phyloP scores from a whole-genome alignment of 2,888 invertebrate species.

The Xestia sexstrigata region DNA sequence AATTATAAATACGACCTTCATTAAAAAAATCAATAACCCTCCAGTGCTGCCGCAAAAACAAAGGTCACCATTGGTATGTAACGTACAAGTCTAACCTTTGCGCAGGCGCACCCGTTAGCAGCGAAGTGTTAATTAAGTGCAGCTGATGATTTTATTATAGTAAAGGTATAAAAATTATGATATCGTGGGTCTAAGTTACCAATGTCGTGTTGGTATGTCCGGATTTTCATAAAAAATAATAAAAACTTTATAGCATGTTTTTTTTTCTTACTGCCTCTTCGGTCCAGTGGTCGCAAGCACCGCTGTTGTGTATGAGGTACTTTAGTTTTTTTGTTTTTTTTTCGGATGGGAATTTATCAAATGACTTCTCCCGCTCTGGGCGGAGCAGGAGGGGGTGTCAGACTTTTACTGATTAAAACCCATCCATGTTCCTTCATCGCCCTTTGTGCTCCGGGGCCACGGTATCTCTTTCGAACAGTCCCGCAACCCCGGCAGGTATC shows the following conservation, averaged over 20 bases:
- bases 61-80: constrained; percentile 77
- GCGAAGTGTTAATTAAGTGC: constrained; percentile 47
- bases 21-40: constrained; percentile 56
- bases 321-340: no score
- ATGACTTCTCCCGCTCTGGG: no score
- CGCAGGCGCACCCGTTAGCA: constrained; percentile 63
- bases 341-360: no score
- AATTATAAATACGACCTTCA: constrained; percentile 40
- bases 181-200: not conserved
- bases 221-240: not conserved
- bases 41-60: constrained; percentile 65
- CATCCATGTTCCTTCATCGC: no score
- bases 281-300: not conserved
- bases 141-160: constrained; percentile 47
- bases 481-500: no score
- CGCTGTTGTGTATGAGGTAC: not conserved
- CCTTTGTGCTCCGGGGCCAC: no score
- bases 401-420: no score
- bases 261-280: no score
- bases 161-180: constrained; percentile 6
- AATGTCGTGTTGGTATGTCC: not conserved
- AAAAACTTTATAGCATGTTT: no score
- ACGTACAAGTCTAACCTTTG: constrained; percentile 78
- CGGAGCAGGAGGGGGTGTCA: no score
- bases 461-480: no score